Conservation (phyloP, 1,140 invertebrate species). For the Panulirus ornatus region DNA sequence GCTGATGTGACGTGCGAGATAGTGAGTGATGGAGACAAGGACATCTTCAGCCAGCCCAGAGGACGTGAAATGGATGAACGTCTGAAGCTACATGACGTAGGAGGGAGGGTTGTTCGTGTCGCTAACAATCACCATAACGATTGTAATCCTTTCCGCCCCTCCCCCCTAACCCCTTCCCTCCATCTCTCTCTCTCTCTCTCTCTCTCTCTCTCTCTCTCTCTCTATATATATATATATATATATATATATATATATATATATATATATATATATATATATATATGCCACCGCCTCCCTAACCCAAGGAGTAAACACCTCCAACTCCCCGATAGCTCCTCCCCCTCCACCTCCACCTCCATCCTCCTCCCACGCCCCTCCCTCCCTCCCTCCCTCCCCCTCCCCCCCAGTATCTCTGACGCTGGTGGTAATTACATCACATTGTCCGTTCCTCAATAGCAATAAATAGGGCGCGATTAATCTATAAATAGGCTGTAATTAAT, state of each 20-base stretch:
- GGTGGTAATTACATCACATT: constrained; percentile 67
- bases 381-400: background rate
- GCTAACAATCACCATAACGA: too few species aligned
- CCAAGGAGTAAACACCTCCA: background rate
- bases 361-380: background rate
- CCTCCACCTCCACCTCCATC: background rate
- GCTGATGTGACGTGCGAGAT: too few species aligned
- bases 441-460: constrained; percentile 59
- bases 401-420: constrained; percentile 47
- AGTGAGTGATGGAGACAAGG: too few species aligned
- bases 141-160: background rate
- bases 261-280: too few species aligned
- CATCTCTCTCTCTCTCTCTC: background rate
- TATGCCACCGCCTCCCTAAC: background rate
- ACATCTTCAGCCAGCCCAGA: too few species aligned
- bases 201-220: background rate
- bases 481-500: constrained; percentile 73
- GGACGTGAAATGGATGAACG: too few species aligned
- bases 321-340: background rate
- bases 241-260: too few species aligned
- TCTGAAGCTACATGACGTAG: too few species aligned
- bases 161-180: background rate
- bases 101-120: too few species aligned
- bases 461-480: constrained; percentile 72
- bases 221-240: too few species aligned